phyloP scores from a whole-genome alignment of 2,797 vertebrate genomes.

The Atherinosoma microstoma region DNA sequence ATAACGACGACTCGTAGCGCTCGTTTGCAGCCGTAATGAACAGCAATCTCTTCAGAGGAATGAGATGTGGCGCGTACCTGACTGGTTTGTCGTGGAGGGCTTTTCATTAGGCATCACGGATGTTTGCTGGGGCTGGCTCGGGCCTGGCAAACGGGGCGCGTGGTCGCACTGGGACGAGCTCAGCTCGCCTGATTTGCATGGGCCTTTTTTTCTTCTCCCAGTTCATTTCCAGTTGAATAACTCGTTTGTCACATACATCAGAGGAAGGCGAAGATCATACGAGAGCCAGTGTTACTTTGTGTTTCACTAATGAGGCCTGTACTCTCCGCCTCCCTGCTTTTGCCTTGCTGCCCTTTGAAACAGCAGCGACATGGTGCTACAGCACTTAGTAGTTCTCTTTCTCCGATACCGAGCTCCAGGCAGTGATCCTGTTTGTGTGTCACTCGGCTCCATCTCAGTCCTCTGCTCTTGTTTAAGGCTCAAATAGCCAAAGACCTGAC shows the following conservation, averaged over 20 bases:
- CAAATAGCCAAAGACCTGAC: conserved; percentile 40
- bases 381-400: conserved; percentile 40
- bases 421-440: conserved; percentile 56
- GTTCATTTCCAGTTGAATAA: conserved; percentile 76
- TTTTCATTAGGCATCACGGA: conserved; percentile 38
- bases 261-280: conserved; percentile 80
- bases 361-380: conserved; percentile 53
- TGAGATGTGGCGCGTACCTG: conserved; percentile 39
- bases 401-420: conserved; percentile 39
- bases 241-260: conserved; percentile 81
- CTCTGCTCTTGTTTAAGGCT: conserved; percentile 55
- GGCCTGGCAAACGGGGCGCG: conserved; percentile 27
- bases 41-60: conserved; percentile 27
- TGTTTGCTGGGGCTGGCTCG: conserved; percentile 21
- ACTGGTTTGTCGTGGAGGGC: conserved; percentile 14
- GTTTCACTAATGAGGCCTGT: conserved; percentile 79
- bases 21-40: conserved; percentile 20
- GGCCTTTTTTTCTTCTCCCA: conserved; percentile 59
- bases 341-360: conserved; percentile 75
- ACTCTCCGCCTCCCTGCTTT: conserved; percentile 64
- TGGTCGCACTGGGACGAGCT: conserved; percentile 50
- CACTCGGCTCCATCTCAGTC: conserved; percentile 45
- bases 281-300: conserved; percentile 74
- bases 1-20: conserved; percentile 13
- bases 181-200: conserved; percentile 60